A percentile compares a stretch with the other conserved stretches of the same genome.
phyloP scores from a whole-genome alignment of 2,113 vertebrate genomes.

The Lichenostomus cassidix region DNA sequence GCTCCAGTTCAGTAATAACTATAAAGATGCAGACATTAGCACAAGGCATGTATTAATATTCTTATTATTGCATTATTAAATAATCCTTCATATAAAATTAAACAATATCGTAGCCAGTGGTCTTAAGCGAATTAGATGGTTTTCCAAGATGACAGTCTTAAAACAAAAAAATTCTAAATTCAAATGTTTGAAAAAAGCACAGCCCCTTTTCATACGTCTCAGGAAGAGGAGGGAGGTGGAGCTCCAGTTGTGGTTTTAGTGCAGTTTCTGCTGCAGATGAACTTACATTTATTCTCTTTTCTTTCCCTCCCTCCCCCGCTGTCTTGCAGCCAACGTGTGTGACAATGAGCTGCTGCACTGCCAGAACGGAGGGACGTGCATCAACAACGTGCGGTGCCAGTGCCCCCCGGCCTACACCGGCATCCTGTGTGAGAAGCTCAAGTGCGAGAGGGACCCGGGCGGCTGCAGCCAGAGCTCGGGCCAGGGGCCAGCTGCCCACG shows the following conservation, averaged over 20 bases:
- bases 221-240: background rate
- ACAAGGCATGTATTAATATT: background rate
- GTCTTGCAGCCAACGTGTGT: slow-evolving; percentile 88
- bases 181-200: slow-evolving; percentile 1
- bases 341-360: slow-evolving; percentile 95
- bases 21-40: background rate
- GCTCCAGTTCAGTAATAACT: background rate
- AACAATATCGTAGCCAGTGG: background rate
- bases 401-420: slow-evolving; percentile 86
- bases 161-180: background rate
- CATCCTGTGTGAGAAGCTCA: slow-evolving; percentile 88
- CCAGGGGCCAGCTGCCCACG: background rate
- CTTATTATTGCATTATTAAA: background rate
- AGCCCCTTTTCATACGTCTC: background rate
- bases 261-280: background rate
- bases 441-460: slow-evolving; percentile 82
- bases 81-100: background rate
- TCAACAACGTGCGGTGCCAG: slow-evolving; percentile 88
- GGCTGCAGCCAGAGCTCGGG: slow-evolving; percentile 78
- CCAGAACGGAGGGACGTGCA: slow-evolving; percentile 92
- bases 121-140: background rate
- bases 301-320: slow-evolving; percentile 14
- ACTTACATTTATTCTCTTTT: slow-evolving; percentile 39
- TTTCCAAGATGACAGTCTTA: background rate
- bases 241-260: background rate